Evolutionary conservation across 2,113 vertebrate species (phyloP).

Genomic region (Hemicordylus capensis): DNA sequence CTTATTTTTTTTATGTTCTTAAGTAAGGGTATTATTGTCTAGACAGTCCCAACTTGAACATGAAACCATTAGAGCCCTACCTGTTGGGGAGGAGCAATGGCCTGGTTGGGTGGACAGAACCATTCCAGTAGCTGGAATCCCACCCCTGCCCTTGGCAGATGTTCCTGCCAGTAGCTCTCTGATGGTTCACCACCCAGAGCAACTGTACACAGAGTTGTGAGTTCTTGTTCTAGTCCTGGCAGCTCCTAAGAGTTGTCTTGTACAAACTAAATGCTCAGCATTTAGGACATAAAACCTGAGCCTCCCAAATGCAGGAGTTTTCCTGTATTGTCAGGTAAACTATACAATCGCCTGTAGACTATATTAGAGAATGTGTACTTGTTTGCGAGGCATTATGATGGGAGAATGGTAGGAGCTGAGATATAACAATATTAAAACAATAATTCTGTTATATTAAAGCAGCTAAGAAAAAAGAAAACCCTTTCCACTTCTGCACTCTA

Average conservation of each 20-base stretch:
- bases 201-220: not conserved
- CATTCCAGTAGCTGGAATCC: too few species aligned
- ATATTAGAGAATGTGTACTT: not conserved
- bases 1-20: too few species aligned
- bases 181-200: too few species aligned
- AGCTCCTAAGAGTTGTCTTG: not conserved
- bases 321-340: constrained; percentile 1
- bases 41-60: too few species aligned
- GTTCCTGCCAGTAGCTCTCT: too few species aligned
- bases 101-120: too few species aligned
- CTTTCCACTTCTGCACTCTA: constrained; percentile 45
- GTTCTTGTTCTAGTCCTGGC: not conserved
- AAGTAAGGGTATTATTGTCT: too few species aligned
- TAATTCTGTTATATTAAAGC: constrained; percentile 37
- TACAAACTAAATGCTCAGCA: too few species aligned
- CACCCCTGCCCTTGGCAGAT: too few species aligned
- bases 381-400: constrained; percentile 30
- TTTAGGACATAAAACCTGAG: constrained; percentile 20
- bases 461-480: not conserved
- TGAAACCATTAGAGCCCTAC: too few species aligned
- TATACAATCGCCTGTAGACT: not conserved
- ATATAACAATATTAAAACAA: constrained; percentile 41
- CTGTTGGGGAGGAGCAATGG: too few species aligned
- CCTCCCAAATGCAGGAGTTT: not conserved
- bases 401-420: constrained; percentile 32